Base-by-base conservation (phyloP, 1,140 invertebrate genomes). In the Aporrectodea caliginosa region DNA sequence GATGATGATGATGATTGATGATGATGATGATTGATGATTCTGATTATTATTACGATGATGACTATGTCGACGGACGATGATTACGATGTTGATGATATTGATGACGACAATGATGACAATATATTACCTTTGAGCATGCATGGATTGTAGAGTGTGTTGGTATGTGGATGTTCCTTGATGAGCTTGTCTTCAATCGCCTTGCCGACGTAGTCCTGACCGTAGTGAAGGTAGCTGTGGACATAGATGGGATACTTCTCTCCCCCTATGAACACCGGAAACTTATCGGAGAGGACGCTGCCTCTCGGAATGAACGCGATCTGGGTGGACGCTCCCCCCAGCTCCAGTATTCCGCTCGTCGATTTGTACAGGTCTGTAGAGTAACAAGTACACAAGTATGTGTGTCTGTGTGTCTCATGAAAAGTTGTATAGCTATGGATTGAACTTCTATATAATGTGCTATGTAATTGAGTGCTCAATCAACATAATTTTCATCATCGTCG, bases 241-340 rank as follows among this genome's bases (percentile, higher is more conserved):
- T 87, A 89, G 16, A 91, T 84, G 31, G 86, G 81, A 80, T 89
- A 89, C 16, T 84, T 81, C 12, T 84, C 75, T 27, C 86, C 86
- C 79, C 85, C 89, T 0, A 90, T 80, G 29, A 77, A 80, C 35
- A 85, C 81, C 32, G 76, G 84, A 80, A 82, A 89, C 83, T 86
- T 90, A 68, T 85, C 84, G 69, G 84, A 84, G 76, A 84, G 83
- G 31, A 87, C 76, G 6, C 84, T 83, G 1, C 79, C 82, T 69
- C 82, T 80, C 22, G 87, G 86, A 27, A 85, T 82, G 83, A 90
- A 90, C 1, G 90, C 85, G 35, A 91, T 90, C 83, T 91, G 90
- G 6, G 90, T 90, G 1, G 90, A 91, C 0, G 90, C 90, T 68
- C 90, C 90, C 69, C 90, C 90, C 84, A 91, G 85, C 83, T 91